Conservation (phyloP, 1,140 invertebrate species). For the Drosophila suzukii region DNA sequence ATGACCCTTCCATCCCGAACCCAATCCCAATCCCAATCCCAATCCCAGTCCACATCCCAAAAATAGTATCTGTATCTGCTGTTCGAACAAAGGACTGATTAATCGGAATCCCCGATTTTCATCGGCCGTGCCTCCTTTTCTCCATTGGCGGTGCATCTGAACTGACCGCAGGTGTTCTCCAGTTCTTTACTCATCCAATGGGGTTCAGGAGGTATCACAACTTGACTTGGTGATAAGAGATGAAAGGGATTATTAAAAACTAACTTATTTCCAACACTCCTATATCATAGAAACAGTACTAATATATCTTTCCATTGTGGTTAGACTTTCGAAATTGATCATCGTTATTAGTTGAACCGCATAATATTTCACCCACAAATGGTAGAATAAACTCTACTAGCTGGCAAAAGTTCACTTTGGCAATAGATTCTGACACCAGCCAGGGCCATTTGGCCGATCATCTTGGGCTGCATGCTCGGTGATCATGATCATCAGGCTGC, state of each 20-base stretch:
- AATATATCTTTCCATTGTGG: not conserved
- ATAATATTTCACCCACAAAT: no score
- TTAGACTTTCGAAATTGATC: not conserved
- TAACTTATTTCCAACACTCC: no score
- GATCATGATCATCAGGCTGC: slow-evolving; percentile 3
- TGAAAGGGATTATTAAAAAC: no score
- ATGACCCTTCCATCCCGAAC: not conserved
- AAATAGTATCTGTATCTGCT: slow-evolving; percentile 23
- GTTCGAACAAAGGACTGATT: slow-evolving; percentile 42
- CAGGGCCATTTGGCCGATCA: not conserved
- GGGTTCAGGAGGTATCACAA: no score
- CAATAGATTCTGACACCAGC: not conserved
- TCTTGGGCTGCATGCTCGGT: slow-evolving; percentile 3
- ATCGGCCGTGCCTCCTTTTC: slow-evolving; percentile 37
- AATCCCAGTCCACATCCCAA: slow-evolving; percentile 7
- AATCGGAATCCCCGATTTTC: slow-evolving; percentile 7
- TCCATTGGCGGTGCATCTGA: not conserved
- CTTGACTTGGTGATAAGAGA: no score
- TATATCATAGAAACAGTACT: not conserved
- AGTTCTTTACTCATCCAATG: not conserved
- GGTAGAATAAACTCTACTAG: no score
- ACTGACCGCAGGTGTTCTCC: slow-evolving; percentile 10
- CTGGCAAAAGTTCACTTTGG: not conserved
- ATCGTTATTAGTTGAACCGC: no score
- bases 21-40: not conserved